phyloP scores from a whole-genome alignment of 2,113 vertebrate species.

The Pangasianodon hypophthalmus region DNA sequence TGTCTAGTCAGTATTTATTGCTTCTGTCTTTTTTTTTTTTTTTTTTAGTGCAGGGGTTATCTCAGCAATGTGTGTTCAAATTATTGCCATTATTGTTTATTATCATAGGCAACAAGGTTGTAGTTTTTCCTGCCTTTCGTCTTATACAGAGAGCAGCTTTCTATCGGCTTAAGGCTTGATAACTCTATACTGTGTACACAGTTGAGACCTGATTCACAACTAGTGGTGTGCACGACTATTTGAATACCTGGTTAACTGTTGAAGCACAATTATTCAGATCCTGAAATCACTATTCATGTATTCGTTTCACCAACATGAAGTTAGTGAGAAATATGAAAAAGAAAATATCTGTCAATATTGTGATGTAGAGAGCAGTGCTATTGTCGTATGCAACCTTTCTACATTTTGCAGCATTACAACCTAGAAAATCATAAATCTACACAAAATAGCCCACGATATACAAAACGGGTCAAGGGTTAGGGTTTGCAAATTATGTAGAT shows the following conservation, averaged over 20 bases:
- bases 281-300: background rate
- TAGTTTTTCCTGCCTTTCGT: background rate
- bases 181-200: background rate
- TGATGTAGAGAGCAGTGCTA: background rate
- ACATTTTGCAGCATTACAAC: background rate
- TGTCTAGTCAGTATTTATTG: conserved; percentile 6
- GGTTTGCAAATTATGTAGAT: background rate
- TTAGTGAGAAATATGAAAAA: background rate
- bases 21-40: background rate
- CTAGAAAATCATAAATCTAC: background rate
- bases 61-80: background rate
- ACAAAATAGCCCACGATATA: background rate
- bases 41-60: too few relatives aligned
- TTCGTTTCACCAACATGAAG: background rate
- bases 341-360: background rate
- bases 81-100: background rate
- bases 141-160: background rate
- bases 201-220: background rate
- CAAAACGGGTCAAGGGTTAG: background rate
- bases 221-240: background rate
- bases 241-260: background rate
- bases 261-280: background rate
- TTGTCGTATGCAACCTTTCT: background rate
- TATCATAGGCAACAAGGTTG: background rate
- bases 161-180: background rate